These are phyloP conservation scores for Chalcis sispes DNA, from an alignment of 2,888 invertebrate genomes.

Conservation along the genomic window DNA sequence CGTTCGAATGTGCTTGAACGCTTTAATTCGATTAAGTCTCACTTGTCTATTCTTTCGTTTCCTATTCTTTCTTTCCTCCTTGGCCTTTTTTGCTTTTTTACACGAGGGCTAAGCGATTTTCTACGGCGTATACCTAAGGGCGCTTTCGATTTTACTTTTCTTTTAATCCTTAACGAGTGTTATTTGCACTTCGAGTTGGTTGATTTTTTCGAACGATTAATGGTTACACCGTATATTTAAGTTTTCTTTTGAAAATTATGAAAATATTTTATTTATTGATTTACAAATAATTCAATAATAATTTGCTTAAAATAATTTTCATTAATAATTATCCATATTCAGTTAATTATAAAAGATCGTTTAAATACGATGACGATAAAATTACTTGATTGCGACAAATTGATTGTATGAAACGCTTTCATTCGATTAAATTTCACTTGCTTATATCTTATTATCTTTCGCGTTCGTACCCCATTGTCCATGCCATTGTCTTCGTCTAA, in stretches of 20 bases:
- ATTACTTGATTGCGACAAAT: constrained; percentile 49
- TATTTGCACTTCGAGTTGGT: too few species aligned
- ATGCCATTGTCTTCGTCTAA: constrained; percentile 52
- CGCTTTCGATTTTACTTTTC: too few species aligned
- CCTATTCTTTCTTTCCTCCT: background rate
- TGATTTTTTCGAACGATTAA: too few species aligned
- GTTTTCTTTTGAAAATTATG: too few species aligned
- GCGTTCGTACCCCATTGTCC: constrained; percentile 47
- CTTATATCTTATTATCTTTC: constrained; percentile 52
- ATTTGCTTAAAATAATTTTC: background rate
- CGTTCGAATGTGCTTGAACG: background rate
- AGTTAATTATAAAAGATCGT: background rate
- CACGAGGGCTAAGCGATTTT: too few species aligned
- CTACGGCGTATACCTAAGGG: too few species aligned
- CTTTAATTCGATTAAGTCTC: constrained; percentile 51
- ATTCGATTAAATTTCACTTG: constrained; percentile 56
- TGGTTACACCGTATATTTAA: too few species aligned
- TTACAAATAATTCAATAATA: too few species aligned
- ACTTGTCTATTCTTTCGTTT: constrained; percentile 26
- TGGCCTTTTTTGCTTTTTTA: background rate
- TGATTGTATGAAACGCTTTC: constrained; percentile 54
- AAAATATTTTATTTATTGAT: too few species aligned
- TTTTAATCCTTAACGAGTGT: too few species aligned
- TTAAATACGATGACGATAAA: background rate
- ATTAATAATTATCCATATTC: background rate